Percentiles rank a stretch among this genome's conserved stretches.
These are phyloP conservation scores for Allophyes oxyacanthae DNA, from an alignment of 2,888 invertebrate species.

Conservation along the genomic window DNA sequence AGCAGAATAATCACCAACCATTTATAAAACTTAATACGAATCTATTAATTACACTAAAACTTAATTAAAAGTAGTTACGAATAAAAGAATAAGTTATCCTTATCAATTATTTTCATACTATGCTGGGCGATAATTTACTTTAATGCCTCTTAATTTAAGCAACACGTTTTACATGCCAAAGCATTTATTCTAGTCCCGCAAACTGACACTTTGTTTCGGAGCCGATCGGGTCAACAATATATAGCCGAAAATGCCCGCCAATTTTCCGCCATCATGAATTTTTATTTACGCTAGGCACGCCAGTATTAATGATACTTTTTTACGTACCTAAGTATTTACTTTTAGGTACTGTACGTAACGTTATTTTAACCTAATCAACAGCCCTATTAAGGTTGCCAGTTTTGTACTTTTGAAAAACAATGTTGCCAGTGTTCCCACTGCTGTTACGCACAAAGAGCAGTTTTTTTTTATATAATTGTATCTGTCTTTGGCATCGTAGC, in stretches of 20 bases:
- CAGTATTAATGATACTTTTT: slow-evolving; percentile 40
- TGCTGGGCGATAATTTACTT: slow-evolving; percentile 15
- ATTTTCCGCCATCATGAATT: slow-evolving; percentile 44
- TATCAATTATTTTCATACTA: no score
- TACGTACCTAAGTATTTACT: slow-evolving; percentile 38
- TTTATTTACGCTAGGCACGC: slow-evolving; percentile 50
- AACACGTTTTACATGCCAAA: slow-evolving; percentile 30
- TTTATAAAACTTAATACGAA: slow-evolving; percentile 26
- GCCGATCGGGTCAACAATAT: slow-evolving; percentile 45
- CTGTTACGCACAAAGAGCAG: no score
- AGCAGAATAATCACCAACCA: slow-evolving; percentile 21
- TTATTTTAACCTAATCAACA: no score
- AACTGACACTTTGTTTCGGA: slow-evolving; percentile 52
- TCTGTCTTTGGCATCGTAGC: no score
- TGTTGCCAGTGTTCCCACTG: no score
- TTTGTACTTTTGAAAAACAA: no score
- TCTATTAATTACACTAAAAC: slow-evolving; percentile 24
- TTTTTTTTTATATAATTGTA: no score
- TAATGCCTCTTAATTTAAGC: slow-evolving; percentile 35
- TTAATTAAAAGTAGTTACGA: slow-evolving; percentile 19
- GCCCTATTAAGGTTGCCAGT: no score
- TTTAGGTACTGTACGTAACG: slow-evolving; percentile 5
- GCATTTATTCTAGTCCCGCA: slow-evolving; percentile 54
- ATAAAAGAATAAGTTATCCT: slow-evolving; percentile 16
- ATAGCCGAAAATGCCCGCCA: slow-evolving; percentile 45